Percentiles rank a stretch among this genome's conserved stretches.
Conservation (phyloP, 2,113 vertebrate species). For the Barnardius zonarius region DNA sequence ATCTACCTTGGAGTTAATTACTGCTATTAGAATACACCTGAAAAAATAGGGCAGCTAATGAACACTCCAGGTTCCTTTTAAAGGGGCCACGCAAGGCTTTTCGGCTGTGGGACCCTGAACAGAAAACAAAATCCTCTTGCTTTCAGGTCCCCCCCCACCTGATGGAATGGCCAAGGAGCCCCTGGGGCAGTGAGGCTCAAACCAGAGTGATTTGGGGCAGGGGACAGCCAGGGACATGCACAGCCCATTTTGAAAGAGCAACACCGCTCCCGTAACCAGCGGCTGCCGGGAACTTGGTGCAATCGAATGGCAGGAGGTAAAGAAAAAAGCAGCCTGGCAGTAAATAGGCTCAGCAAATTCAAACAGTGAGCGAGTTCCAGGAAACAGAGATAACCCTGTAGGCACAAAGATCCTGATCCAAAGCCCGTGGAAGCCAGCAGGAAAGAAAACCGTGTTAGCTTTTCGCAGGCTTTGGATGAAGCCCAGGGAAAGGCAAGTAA, state of each 20-base stretch:
- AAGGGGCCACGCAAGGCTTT: slow-evolving; percentile 10
- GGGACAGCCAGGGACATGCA: neutral
- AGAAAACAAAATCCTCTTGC: neutral
- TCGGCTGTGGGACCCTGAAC: neutral
- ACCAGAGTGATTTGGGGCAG: rapidly evolving
- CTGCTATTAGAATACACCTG: slow-evolving; percentile 86
- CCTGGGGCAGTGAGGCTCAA: neutral
- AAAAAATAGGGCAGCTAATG: slow-evolving; percentile 78
- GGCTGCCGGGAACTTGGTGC: neutral
- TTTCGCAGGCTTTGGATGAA: neutral
- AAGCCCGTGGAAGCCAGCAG: neutral
- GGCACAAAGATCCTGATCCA: slow-evolving; percentile 38
- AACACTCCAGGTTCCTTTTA: slow-evolving; percentile 50
- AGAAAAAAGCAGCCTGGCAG: slow-evolving; percentile 16
- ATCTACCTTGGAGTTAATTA: slow-evolving; percentile 95
- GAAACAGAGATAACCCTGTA: slow-evolving; percentile 47
- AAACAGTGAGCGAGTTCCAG: slow-evolving; percentile 50
- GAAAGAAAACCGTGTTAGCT: slow-evolving; percentile 16
- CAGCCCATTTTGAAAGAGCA: neutral
- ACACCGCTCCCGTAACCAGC: neutral
- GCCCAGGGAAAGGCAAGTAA: slow-evolving; percentile 7
- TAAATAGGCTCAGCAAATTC: slow-evolving; percentile 45
- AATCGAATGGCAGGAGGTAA: neutral
- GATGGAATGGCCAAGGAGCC: neutral
- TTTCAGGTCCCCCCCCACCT: rapidly evolving